Conservation (phyloP, 1,140 invertebrate genomes). For the Dolichoris vasculosae region DNA sequence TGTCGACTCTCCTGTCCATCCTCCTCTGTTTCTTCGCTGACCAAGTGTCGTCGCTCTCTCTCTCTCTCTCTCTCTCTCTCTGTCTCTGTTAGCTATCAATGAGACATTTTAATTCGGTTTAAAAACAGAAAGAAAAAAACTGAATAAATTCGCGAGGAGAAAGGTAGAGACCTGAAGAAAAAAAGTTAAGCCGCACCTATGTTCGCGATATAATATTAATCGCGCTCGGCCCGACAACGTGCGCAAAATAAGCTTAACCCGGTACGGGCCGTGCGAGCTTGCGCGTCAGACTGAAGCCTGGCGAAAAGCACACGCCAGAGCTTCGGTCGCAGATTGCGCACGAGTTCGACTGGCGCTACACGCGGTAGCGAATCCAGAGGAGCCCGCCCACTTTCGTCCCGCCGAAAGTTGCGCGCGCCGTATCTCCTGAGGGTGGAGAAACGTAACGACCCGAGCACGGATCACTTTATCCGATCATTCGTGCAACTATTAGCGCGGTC, state of each 20-base stretch:
- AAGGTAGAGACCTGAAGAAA: not conserved
- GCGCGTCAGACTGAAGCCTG: constrained; percentile 17
- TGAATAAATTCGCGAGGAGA: too few relatives aligned
- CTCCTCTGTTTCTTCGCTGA: too few relatives aligned
- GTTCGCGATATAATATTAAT: not conserved
- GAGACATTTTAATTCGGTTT: not conserved
- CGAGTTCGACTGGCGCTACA: not conserved
- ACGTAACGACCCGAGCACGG: not conserved
- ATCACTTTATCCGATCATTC: constrained; percentile 1
- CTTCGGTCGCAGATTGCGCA: not conserved
- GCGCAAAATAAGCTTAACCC: too few relatives aligned
- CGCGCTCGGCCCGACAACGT: not conserved
- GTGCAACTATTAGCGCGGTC: not conserved
- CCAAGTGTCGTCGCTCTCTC: not conserved
- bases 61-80: not conserved
- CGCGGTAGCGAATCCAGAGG: not conserved
- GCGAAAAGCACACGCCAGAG: not conserved
- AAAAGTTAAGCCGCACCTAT: not conserved
- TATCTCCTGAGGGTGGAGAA: too few relatives aligned
- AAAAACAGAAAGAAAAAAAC: too few relatives aligned
- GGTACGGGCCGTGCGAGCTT: not conserved
- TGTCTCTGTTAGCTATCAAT: not conserved
- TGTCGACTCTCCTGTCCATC: not conserved
- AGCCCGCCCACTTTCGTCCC: not conserved
- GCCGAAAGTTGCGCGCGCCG: constrained; percentile 2